These are phyloP conservation scores for Monodelphis domestica DNA, from an alignment of 2,797 vertebrate genomes.

Conservation along the genomic window DNA sequence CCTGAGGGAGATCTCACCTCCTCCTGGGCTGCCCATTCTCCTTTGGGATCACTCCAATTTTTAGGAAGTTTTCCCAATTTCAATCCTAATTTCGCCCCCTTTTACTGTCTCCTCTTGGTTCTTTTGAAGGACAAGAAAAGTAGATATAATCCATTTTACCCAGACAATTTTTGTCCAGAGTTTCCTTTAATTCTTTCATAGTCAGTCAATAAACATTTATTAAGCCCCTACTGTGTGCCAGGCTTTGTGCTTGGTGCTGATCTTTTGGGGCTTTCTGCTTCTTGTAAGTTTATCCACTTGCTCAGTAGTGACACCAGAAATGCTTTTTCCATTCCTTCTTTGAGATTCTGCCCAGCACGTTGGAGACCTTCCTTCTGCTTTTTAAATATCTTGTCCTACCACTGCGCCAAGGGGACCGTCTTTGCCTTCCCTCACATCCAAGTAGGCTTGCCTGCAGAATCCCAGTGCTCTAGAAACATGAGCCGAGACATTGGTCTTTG, in stretches of 20 bases:
- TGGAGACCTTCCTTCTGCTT: not conserved
- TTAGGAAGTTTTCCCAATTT: not conserved
- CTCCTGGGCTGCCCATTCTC: not conserved
- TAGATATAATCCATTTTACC: not conserved
- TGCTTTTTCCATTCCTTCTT: not conserved
- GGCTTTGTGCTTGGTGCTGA: not conserved
- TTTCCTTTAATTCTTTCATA: not conserved
- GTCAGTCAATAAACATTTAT: not conserved
- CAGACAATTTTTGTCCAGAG: not conserved
- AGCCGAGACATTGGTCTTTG: not conserved
- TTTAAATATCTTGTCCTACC: not conserved
- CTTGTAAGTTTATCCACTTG: not conserved
- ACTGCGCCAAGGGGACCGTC: not conserved
- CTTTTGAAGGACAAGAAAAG: not conserved
- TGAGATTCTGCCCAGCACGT: not conserved
- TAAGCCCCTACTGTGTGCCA: not conserved
- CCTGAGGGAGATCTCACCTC: not conserved
- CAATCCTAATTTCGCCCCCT: not conserved
- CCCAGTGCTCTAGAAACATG: not conserved
- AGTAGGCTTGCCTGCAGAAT: not conserved
- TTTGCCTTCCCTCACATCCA: not conserved
- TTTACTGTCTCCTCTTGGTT: not conserved
- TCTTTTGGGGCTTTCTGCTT: not conserved
- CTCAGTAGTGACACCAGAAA: not conserved
- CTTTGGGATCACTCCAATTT: not conserved